These are phyloP conservation scores for Tenthredo livida DNA, from an alignment of 2,888 invertebrate species.

Conservation along the genomic window DNA sequence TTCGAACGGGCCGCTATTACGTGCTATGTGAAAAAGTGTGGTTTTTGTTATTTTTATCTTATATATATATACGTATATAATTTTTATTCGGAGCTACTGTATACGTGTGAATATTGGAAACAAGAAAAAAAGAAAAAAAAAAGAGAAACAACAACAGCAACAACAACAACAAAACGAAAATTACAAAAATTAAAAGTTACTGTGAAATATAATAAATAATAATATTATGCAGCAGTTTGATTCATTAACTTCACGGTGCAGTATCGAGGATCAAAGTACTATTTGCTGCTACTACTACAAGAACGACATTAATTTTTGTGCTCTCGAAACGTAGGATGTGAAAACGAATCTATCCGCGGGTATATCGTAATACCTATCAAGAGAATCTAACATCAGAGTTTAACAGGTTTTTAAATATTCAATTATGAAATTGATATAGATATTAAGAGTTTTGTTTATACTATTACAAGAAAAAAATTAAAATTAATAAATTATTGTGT, in stretches of 20 bases:
- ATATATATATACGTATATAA: not conserved
- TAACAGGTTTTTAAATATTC: constrained; percentile 52
- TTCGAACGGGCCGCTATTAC: constrained; percentile 6
- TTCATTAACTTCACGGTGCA: constrained; percentile 30
- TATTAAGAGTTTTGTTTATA: constrained; percentile 7
- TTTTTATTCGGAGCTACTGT: not conserved
- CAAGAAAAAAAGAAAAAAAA: not conserved
- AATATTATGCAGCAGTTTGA: constrained; percentile 42
- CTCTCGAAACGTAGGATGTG: constrained; percentile 49
- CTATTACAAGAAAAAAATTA: not conserved
- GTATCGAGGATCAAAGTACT: constrained; percentile 43
- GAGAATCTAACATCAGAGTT: constrained; percentile 41
- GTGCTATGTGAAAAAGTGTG: constrained; percentile 37
- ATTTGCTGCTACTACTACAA: constrained; percentile 14
- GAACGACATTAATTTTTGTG: constrained; percentile 43
- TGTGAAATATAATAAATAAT: constrained; percentile 35
- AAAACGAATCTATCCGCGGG: constrained; percentile 1
- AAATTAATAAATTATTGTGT: not conserved
- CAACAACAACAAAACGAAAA: not conserved
- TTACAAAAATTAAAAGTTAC: constrained; percentile 4
- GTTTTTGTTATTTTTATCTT: not conserved
- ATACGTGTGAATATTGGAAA: constrained; percentile 1
- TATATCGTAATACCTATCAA: constrained; percentile 15
- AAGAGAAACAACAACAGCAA: not conserved
- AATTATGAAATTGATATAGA: constrained; percentile 34